Percentiles rank a stretch among this genome's conserved stretches.
Conservation (phyloP, 2,113 vertebrate genomes). For the Pristiophorus japonicus region DNA sequence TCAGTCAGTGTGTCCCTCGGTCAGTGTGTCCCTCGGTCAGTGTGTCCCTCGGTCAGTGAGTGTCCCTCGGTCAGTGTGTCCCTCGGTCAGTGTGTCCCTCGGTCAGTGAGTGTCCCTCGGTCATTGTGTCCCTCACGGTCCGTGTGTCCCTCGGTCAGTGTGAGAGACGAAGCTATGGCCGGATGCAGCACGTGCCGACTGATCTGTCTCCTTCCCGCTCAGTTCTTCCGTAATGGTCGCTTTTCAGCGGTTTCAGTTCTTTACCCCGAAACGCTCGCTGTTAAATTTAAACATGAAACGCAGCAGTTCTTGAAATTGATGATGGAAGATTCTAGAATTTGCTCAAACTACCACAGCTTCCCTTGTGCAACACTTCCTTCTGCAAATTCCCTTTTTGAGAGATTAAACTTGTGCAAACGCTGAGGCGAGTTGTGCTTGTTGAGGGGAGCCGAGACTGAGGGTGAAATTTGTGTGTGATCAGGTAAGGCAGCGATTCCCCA, state of each 20-base stretch:
- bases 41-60: no score
- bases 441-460: not conserved
- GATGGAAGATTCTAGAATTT: not conserved
- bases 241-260: not conserved
- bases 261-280: not conserved
- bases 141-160: no score
- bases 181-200: no score
- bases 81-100: no score
- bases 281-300: not conserved
- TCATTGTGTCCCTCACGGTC: no score
- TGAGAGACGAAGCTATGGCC: no score
- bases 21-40: no score
- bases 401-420: not conserved
- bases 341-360: not conserved
- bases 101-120: no score
- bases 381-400: not conserved
- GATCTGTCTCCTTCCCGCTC: no score
- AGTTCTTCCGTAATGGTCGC: no score
- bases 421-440: not conserved
- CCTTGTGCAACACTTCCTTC: not conserved
- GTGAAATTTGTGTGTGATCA: not conserved
- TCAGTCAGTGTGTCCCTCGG: no score
- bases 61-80: no score
- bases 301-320: not conserved
- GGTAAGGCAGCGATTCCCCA: not conserved